Evolutionary conservation across 1,140 invertebrate genomes (phyloP).

Genomic region (Phymastichus coffea): DNA sequence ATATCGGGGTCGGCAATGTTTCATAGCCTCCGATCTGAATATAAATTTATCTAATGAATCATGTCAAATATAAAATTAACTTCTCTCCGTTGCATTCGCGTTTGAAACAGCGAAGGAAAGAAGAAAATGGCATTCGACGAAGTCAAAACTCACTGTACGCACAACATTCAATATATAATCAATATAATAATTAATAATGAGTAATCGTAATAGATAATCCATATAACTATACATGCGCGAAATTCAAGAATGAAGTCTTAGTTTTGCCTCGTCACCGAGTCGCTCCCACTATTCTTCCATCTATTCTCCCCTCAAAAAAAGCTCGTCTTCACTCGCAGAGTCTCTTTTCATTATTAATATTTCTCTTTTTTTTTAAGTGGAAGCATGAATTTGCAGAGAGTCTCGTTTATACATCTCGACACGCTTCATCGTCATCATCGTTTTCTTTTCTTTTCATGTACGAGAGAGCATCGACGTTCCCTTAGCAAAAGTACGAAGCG

Average conservation of each 20-base stretch:
- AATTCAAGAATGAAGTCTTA: too few species aligned
- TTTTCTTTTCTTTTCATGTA: constrained; percentile 11
- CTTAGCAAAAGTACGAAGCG: constrained; percentile 11
- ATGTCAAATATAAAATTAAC: constrained; percentile 50
- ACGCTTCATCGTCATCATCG: too few species aligned
- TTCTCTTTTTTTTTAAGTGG: constrained; percentile 21
- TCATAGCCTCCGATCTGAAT: too few species aligned
- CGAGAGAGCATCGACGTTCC: too few species aligned
- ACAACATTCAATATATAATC: constrained; percentile 54
- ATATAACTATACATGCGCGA: constrained; percentile 47
- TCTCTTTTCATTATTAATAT: too few species aligned
- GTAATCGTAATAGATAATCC: constrained; percentile 35
- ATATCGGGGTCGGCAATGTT: too few species aligned
- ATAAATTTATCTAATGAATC: too few species aligned
- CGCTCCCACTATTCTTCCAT: neutral
- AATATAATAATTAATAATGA: constrained; percentile 39
- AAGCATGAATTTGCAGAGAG: constrained; percentile 28
- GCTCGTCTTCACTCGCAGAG: neutral
- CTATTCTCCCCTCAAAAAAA: neutral
- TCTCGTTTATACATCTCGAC: too few species aligned
- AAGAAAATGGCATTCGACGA: constrained; percentile 32
- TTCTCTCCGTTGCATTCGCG: too few species aligned
- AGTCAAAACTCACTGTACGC: constrained; percentile 49
- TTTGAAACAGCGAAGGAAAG: too few species aligned
- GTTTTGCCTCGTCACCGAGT: constrained; percentile 13